Percentiles rank a stretch among this genome's conserved stretches.
Evolutionary conservation across 2,797 vertebrate genomes (phyloP).

Genomic region (Malacoraja senta): DNA sequence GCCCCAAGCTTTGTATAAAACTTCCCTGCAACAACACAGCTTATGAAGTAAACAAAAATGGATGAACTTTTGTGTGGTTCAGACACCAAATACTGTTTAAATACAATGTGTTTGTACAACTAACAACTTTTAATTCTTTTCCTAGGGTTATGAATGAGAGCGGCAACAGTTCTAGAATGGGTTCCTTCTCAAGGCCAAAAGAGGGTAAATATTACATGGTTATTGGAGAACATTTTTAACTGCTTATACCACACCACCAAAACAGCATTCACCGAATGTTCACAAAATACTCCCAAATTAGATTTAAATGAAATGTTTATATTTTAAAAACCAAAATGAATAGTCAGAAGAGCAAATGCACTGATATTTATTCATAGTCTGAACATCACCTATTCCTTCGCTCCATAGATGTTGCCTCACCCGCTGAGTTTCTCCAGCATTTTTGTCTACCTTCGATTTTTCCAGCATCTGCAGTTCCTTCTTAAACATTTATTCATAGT

Average conservation of each 20-base stretch:
- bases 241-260: neutral
- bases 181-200: neutral
- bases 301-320: neutral
- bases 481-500: no score
- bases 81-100: neutral
- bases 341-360: neutral
- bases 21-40: no score
- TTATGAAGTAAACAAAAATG: neutral
- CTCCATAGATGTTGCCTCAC: no score
- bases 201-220: neutral
- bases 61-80: neutral
- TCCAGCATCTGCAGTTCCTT: no score
- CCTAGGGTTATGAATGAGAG: slow-evolving; percentile 24
- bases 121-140: neutral
- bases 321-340: neutral
- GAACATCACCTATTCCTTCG: no score
- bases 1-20: neutral
- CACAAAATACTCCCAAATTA: neutral
- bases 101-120: neutral
- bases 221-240: neutral
- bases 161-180: neutral
- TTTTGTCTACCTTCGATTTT: no score
- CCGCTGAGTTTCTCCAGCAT: no score
- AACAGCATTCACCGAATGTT: neutral
- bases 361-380: neutral